Evolutionary conservation across 2,113 vertebrate genomes (phyloP), one percentile per base, ranked within the genome.

Genomic region (Eretmochelys imbricata): DNA sequence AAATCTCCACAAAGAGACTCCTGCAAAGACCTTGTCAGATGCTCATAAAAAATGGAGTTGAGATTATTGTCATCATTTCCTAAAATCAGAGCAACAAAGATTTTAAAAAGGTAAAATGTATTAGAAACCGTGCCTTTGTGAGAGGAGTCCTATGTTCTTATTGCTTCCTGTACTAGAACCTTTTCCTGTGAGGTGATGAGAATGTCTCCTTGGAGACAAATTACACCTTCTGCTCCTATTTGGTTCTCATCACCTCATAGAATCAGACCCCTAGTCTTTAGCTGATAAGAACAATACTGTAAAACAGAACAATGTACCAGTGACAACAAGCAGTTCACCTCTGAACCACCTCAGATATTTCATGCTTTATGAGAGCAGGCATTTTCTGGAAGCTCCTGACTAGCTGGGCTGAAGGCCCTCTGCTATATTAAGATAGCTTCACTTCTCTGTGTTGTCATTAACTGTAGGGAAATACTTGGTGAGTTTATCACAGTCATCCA

Each of bases 1-100:
- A 99, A 98, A 97, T 99, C 99, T 49, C 99, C 99, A 84, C 99
- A 99, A 51, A 99, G 98, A 9, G 99, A 99, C 84, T 99, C 99
- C 98, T 99, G 99, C 84, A 99, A 98, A 2, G 99, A 99, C 94
- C 99, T 98, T 1, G 99, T 99, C 98, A 99, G 96, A 96, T 99
- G 99, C 97, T 99, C 99, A 10, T 99, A 99, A 94, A 99, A 99
- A 96, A 99, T 99, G 93, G 99, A 99, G 97, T 99, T 99, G 25
- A 99, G 98, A 97, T 99, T 99, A 98, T 99, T 99, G 94, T 99
- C 99, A 38, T 99, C 99, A 35, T 98, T 99, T 54, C 99, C 99
- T 99, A 92, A 14, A 93, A 97, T 5, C 50, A 93, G 80, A 97
- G 89, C 1, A 89, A 69, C 54, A 92, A 6, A 94, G 13, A 89